Conservation (phyloP, 2,888 invertebrate genomes). For the Synanthedon myopaeformis region DNA sequence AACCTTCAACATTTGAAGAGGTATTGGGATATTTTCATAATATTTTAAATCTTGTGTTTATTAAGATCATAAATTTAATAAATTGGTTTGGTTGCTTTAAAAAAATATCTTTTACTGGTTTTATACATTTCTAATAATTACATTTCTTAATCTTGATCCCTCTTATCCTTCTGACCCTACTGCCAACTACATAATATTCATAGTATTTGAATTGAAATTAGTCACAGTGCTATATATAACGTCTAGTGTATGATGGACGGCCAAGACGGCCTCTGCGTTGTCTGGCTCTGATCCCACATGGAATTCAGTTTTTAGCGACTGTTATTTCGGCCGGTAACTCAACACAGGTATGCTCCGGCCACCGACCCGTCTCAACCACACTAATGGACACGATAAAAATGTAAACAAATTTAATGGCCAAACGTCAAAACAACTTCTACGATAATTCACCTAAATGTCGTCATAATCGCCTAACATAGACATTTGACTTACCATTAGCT, state of each 20-base stretch:
- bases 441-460: not conserved
- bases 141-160: no score
- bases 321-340: conserved; percentile 54
- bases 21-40: no score
- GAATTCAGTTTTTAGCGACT: conserved; percentile 61
- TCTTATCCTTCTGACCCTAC: no score
- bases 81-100: no score
- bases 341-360: conserved; percentile 47
- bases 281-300: conserved; percentile 38
- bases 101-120: no score
- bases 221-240: not conserved
- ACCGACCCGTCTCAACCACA: conserved; percentile 33
- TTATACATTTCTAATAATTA: no score
- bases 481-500: not conserved
- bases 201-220: no score
- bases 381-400: conserved; percentile 50
- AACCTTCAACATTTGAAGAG: no score
- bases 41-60: no score
- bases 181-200: no score
- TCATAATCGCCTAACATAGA: no score
- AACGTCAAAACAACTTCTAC: conserved; percentile 21
- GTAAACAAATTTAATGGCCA: conserved; percentile 52
- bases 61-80: no score
- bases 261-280: conserved; percentile 12
- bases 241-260: conserved; percentile 4